Conservation (phyloP, 2,113 vertebrate species). For the Suncus etruscus region DNA sequence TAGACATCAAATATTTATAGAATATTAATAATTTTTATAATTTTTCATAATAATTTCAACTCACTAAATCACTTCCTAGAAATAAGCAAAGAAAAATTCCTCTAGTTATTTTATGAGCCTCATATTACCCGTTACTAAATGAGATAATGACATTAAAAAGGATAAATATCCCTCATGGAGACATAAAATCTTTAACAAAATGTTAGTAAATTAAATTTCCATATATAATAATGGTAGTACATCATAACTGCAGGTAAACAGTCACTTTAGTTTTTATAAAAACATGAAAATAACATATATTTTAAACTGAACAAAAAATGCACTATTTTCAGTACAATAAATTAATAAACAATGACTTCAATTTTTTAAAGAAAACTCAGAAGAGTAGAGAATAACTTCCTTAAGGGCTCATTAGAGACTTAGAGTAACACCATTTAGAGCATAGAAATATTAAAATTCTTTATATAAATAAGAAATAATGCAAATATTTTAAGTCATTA, state of each 20-base stretch:
- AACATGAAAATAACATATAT: background rate
- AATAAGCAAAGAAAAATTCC: background rate
- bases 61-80: background rate
- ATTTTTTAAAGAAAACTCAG: background rate
- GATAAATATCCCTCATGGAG: background rate
- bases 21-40: background rate
- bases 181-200: slow-evolving; percentile 5
- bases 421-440: background rate
- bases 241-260: background rate
- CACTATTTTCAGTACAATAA: background rate
- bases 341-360: background rate
- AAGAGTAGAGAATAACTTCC: background rate
- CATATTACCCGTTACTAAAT: background rate
- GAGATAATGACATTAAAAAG: background rate
- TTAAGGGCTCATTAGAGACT: background rate
- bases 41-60: background rate
- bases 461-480: background rate
- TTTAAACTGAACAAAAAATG: background rate
- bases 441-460: background rate
- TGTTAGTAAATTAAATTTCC: background rate
- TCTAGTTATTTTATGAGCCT: background rate
- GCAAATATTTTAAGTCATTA: too few species aligned
- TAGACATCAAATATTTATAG: too few species aligned
- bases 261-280: background rate
- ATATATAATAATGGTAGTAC: background rate